Evolutionary conservation across 1,140 invertebrate species (phyloP).

Genomic region (Scylla paramamosain): DNA sequence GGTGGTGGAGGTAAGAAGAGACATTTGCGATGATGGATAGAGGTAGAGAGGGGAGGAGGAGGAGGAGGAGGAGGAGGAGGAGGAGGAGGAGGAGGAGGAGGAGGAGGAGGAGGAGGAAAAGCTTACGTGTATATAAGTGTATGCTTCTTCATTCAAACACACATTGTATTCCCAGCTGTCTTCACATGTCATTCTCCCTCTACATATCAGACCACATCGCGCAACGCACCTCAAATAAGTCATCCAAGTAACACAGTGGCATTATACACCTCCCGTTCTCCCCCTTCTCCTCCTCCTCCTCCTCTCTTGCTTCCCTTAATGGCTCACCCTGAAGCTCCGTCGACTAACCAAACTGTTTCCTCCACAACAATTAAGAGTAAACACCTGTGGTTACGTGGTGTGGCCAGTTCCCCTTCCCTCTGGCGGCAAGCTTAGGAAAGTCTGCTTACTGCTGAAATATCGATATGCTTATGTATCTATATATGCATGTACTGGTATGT

Average conservation of each 20-base stretch:
- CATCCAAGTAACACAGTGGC: background rate
- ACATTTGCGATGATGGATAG: background rate
- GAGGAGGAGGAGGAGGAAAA: background rate
- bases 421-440: background rate
- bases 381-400: background rate
- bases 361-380: background rate
- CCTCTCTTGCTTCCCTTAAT: background rate
- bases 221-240: background rate
- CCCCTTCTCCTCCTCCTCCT: background rate
- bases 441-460: no score
- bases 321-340: background rate
- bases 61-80: background rate
- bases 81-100: background rate
- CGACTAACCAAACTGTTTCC: background rate
- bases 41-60: background rate
- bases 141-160: background rate
- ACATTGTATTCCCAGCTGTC: background rate
- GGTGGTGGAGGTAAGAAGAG: background rate
- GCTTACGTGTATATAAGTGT: no score
- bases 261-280: background rate
- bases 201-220: no score
- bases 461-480: no score
- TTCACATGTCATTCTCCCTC: background rate
- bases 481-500: no score
- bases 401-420: background rate